These are phyloP conservation scores for Gallinago stenura DNA, from an alignment of 2,797 vertebrate species.

Conservation along the genomic window DNA sequence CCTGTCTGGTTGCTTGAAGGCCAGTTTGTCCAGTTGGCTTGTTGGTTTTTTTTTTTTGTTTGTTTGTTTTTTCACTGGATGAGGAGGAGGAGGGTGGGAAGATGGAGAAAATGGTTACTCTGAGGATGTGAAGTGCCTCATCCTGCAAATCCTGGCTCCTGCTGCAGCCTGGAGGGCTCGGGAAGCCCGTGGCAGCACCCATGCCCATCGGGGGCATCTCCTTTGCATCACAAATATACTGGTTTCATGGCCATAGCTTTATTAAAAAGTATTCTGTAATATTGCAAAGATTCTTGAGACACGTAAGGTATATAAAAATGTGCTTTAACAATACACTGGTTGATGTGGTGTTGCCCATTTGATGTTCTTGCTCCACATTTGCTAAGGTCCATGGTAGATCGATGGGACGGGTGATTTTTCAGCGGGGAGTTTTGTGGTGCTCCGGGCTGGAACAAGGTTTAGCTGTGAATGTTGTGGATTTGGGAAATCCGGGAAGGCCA, in stretches of 20 bases:
- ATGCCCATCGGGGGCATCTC: background rate
- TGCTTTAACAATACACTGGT: rapidly evolving
- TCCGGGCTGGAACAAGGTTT: background rate
- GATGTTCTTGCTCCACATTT: rapidly evolving
- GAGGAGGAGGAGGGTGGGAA: background rate
- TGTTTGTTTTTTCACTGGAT: conserved; percentile 30
- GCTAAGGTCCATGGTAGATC: rapidly evolving
- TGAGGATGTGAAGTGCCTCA: background rate
- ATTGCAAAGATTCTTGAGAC: no score
- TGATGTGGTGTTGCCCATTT: rapidly evolving
- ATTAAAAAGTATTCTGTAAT: background rate
- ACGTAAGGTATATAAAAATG: rapidly evolving
- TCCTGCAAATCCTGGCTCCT: background rate
- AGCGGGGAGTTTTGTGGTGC: background rate
- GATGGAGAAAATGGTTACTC: background rate
- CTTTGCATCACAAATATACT: background rate
- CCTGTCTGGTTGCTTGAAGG: background rate
- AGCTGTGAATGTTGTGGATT: background rate
- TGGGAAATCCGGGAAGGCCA: background rate
- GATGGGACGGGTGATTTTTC: rapidly evolving
- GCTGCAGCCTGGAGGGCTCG: rapidly evolving
- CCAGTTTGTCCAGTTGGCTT: background rate
- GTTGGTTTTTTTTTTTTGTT: no score
- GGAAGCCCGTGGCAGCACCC: background rate
- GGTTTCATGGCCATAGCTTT: background rate